Evolutionary conservation across 2,113 vertebrate genomes (phyloP).

Genomic region (Thamnophis sirtalis): DNA sequence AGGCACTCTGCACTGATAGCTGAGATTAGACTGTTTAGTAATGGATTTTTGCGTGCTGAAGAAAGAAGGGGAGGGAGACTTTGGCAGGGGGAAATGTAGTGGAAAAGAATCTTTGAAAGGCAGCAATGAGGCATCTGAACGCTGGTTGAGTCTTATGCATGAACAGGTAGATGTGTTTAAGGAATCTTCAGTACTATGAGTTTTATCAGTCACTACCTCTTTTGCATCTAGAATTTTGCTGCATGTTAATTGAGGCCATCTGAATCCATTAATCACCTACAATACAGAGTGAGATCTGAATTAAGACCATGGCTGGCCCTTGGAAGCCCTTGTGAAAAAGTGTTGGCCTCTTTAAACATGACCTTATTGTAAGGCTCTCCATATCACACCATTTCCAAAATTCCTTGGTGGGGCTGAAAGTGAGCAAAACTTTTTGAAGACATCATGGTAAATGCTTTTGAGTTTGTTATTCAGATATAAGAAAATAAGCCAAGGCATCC

Average conservation of each 20-base stretch:
- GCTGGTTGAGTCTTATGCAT: constrained; percentile 58
- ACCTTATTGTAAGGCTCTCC: neutral
- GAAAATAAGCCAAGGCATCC: neutral
- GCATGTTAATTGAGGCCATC: constrained; percentile 52
- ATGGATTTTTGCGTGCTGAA: constrained; percentile 75
- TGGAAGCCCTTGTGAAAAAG: constrained; percentile 37
- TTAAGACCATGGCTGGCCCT: constrained; percentile 35
- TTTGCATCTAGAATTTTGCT: constrained; percentile 62
- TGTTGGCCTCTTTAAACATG: constrained; percentile 14
- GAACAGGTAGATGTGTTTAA: constrained; percentile 62
- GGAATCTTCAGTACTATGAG: constrained; percentile 47
- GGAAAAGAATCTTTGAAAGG: constrained; percentile 69
- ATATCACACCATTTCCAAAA: neutral
- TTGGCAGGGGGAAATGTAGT: constrained; percentile 71
- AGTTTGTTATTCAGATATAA: neutral
- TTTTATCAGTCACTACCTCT: constrained; percentile 54
- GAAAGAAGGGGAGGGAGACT: constrained; percentile 53
- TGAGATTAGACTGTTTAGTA: constrained; percentile 80
- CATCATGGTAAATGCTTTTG: neutral
- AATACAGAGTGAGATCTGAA: constrained; percentile 41
- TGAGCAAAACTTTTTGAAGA: neutral
- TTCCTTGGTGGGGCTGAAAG: neutral
- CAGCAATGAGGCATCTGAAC: constrained; percentile 64
- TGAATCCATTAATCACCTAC: constrained; percentile 53
- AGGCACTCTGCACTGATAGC: constrained; percentile 83